Evolutionary conservation across 2,888 invertebrate genomes (phyloP).

Genomic region (Oligia latruncula): DNA sequence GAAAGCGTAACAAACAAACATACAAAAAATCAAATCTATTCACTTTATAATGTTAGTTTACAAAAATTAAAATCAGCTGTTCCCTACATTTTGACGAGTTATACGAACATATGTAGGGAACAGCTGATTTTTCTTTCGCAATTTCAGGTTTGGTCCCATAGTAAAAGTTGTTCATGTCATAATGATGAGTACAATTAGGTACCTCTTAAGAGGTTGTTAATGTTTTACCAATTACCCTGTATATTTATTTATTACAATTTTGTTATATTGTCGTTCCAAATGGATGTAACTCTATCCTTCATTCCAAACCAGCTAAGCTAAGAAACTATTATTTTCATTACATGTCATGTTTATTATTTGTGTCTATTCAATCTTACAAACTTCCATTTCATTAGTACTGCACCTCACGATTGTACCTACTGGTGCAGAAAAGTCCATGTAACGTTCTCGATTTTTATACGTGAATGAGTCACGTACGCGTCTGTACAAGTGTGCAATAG

Average conservation of each 20-base stretch:
- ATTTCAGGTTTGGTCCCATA: too few relatives aligned
- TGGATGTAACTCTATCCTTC: not conserved
- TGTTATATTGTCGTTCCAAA: not conserved
- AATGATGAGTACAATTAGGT: too few relatives aligned
- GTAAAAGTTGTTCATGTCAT: too few relatives aligned
- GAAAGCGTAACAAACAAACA: too few relatives aligned
- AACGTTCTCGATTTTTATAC: slow-evolving; percentile 34
- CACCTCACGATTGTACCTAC: slow-evolving; percentile 7
- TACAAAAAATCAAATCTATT: too few relatives aligned
- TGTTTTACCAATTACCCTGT: too few relatives aligned
- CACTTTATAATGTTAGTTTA: too few relatives aligned
- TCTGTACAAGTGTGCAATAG: slow-evolving; percentile 13
- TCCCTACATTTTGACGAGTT: too few relatives aligned
- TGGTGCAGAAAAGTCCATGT: slow-evolving; percentile 9
- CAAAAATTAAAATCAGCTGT: not conserved
- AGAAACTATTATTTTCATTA: not conserved
- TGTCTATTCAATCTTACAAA: not conserved
- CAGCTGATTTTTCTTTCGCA: too few relatives aligned
- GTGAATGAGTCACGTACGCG: slow-evolving; percentile 11
- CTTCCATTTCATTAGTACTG: not conserved
- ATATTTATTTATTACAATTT: not conserved
- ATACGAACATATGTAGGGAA: too few relatives aligned
- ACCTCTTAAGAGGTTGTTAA: too few relatives aligned
- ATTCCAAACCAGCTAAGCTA: not conserved
- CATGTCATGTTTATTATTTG: too few relatives aligned